phyloP scores from a whole-genome alignment of 2,797 vertebrate species.

The Scomberomorus guttatus region DNA sequence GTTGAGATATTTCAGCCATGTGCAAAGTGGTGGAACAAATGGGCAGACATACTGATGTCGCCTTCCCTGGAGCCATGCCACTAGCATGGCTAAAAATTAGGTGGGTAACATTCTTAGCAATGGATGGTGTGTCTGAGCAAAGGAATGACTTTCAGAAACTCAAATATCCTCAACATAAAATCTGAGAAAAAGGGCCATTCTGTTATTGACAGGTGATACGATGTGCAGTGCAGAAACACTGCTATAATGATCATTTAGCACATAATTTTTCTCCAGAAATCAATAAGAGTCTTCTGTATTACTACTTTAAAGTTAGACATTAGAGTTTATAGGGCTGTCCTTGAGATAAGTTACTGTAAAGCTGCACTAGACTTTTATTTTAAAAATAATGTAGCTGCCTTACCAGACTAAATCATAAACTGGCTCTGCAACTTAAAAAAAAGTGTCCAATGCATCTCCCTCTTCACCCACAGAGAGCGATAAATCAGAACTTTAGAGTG shows the following conservation, averaged over 20 bases:
- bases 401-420: conserved; percentile 22
- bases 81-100: no score
- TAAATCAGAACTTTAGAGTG: conserved; percentile 13
- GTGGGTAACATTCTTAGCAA: background rate
- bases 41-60: background rate
- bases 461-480: conserved; percentile 11
- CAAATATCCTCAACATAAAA: background rate
- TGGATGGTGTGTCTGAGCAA: background rate
- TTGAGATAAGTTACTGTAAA: conserved; percentile 23
- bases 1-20: no score
- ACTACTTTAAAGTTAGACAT: background rate
- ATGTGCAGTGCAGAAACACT: background rate
- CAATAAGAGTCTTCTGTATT: conserved; percentile 20
- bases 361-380: conserved; percentile 21
- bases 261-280: background rate
- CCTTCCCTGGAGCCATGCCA: background rate
- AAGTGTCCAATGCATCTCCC: conserved; percentile 5
- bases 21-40: no score
- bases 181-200: background rate
- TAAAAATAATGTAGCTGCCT: conserved; percentile 19
- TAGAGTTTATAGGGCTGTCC: background rate
- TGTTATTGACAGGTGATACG: background rate
- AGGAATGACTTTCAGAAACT: conserved; percentile 3
- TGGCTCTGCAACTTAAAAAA: conserved; percentile 7
- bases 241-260: background rate